A percentile compares a stretch with the other conserved stretches of the same genome.
Conservation (phyloP, 2,113 vertebrate species). For the Irena cyanogastra region DNA sequence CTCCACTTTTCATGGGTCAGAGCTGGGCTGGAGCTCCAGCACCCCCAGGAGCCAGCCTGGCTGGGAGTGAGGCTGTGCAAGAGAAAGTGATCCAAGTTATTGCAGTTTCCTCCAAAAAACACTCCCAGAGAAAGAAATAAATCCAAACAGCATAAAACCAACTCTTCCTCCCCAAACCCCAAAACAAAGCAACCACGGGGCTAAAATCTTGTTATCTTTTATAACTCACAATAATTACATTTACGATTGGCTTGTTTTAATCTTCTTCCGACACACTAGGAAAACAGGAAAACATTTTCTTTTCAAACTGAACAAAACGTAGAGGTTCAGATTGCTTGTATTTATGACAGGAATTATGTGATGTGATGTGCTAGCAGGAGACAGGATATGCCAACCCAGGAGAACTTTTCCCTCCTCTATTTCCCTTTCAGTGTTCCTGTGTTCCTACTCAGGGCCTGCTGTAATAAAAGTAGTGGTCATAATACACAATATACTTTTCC, state of each 20-base stretch:
- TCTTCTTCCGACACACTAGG: neutral
- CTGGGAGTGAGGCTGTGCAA: neutral
- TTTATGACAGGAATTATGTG: slow-evolving; percentile 4
- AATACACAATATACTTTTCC: neutral
- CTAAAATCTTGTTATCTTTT: neutral
- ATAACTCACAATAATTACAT: neutral
- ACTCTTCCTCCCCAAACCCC: neutral
- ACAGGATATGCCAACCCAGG: slow-evolving; percentile 38
- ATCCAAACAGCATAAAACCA: neutral
- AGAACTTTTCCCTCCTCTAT: neutral
- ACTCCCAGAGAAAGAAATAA: neutral
- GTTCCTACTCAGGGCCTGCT: neutral
- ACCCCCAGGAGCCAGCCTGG: neutral
- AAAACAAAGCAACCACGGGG: neutral
- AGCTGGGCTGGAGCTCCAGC: neutral
- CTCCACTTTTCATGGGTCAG: neutral
- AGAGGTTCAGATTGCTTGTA: neutral
- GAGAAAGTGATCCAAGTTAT: neutral
- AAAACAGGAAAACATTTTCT: neutral
- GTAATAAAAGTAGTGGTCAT: neutral
- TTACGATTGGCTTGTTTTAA: neutral
- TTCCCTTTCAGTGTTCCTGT: slow-evolving; percentile 19
- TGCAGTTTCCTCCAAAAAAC: neutral
- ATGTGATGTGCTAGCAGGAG: slow-evolving; percentile 4
- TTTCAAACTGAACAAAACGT: neutral